phyloP scores from a whole-genome alignment of 2,888 invertebrate species.

The Hyppa rectilinea region DNA sequence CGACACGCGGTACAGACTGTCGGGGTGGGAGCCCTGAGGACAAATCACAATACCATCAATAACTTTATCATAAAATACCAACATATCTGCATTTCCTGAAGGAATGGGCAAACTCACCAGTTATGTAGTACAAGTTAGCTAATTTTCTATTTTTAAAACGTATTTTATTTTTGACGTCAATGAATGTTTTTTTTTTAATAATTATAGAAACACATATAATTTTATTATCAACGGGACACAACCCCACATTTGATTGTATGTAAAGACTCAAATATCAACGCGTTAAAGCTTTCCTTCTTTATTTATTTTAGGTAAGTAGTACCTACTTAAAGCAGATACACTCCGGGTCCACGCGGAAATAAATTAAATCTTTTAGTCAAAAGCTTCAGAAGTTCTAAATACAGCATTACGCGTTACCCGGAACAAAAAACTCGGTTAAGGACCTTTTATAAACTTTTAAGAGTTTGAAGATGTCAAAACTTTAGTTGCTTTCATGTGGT shows the following conservation, averaged over 20 bases:
- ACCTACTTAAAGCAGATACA: no score
- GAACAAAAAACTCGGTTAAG: not conserved
- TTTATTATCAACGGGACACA: not conserved
- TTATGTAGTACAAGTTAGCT: not conserved
- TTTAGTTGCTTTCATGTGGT: not conserved
- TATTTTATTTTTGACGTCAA: not conserved
- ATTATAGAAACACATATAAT: not conserved
- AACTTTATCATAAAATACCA: not conserved
- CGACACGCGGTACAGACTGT: slow-evolving; percentile 87
- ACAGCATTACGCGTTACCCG: not conserved
- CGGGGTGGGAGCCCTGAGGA: slow-evolving; percentile 88
- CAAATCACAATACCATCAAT: slow-evolving; percentile 52
- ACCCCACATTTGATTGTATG: not conserved
- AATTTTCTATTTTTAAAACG: not conserved
- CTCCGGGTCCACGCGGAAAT: no score
- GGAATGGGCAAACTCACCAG: not conserved
- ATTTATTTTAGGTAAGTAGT: no score
- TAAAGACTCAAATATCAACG: no score
- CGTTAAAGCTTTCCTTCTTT: no score
- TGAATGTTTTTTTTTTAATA: not conserved
- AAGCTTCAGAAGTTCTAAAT: not conserved
- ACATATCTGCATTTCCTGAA: not conserved
- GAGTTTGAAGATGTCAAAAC: not conserved
- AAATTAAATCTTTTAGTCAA: no score
- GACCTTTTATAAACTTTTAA: not conserved